Conservation (phyloP, 2,113 vertebrate genomes). For the Chrysemys picta region DNA sequence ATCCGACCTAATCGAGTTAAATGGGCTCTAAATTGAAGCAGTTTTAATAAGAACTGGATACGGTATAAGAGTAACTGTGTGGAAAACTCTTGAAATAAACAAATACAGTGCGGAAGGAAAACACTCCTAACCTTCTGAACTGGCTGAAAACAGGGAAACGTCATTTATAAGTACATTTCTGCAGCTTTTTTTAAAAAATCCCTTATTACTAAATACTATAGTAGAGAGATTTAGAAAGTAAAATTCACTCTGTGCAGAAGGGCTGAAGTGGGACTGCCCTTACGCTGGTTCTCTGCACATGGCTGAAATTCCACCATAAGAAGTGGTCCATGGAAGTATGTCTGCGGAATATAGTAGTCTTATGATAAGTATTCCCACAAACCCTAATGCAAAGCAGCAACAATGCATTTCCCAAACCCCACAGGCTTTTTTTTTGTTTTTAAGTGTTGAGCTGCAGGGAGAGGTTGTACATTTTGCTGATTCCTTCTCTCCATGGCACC, state of each 20-base stretch:
- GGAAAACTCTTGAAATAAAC: background rate
- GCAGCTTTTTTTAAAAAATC: background rate
- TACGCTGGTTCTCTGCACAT: rapidly evolving
- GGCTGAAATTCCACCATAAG: background rate
- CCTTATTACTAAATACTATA: background rate
- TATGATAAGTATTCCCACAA: background rate
- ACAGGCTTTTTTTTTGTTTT: background rate
- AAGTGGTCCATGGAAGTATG: background rate
- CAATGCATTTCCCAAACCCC: background rate
- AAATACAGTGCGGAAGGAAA: slow-evolving; percentile 1
- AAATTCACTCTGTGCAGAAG: background rate
- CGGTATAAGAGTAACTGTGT: background rate
- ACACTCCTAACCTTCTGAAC: background rate
- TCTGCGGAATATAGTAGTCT: background rate
- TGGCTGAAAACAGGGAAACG: background rate
- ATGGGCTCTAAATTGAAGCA: background rate
- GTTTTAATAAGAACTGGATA: slow-evolving; percentile 12
- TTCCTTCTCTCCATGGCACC: background rate
- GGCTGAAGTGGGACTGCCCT: background rate
- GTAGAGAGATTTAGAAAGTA: background rate
- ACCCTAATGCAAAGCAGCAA: rapidly evolving
- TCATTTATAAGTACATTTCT: background rate
- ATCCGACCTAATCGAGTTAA: slow-evolving; percentile 28
- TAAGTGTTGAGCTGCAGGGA: rapidly evolving
- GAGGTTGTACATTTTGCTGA: background rate